Base-by-base conservation (phyloP, 2,888 invertebrate species). In the Hofmannophila pseudospretella region DNA sequence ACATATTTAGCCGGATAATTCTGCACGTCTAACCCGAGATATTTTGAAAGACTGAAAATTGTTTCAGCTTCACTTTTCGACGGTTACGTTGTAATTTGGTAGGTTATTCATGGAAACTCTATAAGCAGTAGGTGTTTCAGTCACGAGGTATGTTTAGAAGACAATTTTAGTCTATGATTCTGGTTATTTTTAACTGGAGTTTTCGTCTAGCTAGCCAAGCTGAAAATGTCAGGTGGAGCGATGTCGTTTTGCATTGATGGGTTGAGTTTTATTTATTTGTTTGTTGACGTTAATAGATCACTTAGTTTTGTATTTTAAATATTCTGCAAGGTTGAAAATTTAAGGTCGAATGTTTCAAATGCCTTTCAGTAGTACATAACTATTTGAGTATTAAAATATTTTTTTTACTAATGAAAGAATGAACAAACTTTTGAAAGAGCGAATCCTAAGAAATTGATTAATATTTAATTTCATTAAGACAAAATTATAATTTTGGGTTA, bases 101-200 rank as follows among this genome's bases (percentile, higher is more conserved):
- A 8, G 40, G 7, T 33, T 43, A n/a, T 35, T 37, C 34, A 41
- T 38, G 31, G 10, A 40, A 37, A 36, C 33, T 39, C 19, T 23
- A 9, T 12, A n/a, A 35, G 13, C 20, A 5, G 9, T 10, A 16
- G 7, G 31, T 36, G 20, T 38, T 36, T 28, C 27, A 31, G 34
- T 41, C 40, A 41, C 40, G 40, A 60, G 74, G 51, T 59, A 43
- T 41, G 44, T 49, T 50, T 23, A 8, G 23, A 44, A 47, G 42
- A 51, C 47, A 44, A 46, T 53, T 54, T 62, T 62, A 55, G 64
- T 68, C 58, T 67, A 67, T 68, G 65, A 45, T 27, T 32, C 16
- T 8, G 9, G 60, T 60, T 74, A 74, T 72, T 74, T 73, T 68
- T 67, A 70, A 59, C 56, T 42, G 40, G 16, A 16, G 39, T 44